Conservation (phyloP, 2,797 vertebrate species). For the Sorex maritimensis region DNA sequence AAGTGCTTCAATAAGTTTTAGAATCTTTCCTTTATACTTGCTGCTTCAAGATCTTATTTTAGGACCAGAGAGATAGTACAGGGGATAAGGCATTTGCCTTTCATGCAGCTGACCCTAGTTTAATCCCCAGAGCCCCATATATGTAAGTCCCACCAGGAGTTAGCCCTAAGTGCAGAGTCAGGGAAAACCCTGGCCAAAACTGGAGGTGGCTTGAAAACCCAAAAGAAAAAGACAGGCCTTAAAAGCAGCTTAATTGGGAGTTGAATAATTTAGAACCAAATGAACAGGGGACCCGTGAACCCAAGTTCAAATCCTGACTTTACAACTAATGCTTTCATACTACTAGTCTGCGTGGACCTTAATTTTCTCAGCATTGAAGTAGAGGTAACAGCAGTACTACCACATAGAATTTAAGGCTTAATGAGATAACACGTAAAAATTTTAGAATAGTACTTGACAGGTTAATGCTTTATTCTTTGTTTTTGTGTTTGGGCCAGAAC, state of each 20-base stretch:
- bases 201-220: not conserved
- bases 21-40: too few species aligned
- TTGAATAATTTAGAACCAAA: constrained; percentile 12
- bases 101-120: too few species aligned
- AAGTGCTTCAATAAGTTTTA: too few species aligned
- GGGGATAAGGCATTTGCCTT: too few species aligned
- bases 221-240: not conserved
- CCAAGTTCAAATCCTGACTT: not conserved
- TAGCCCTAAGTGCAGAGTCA: too few species aligned
- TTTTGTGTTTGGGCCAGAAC: too few species aligned
- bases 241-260: not conserved
- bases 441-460: not conserved
- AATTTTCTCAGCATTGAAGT: constrained; percentile 16
- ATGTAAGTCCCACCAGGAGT: too few species aligned
- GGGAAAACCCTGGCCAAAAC: too few species aligned
- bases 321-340: not conserved
- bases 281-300: not conserved
- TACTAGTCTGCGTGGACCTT: not conserved
- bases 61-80: too few species aligned
- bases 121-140: too few species aligned
- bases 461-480: too few species aligned
- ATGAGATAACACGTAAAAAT: not conserved
- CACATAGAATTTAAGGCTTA: not conserved
- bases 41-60: too few species aligned
- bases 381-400: not conserved